These are phyloP conservation scores for Smutsia temminckii DNA, from an alignment of 2,797 vertebrate genomes.

Conservation along the genomic window DNA sequence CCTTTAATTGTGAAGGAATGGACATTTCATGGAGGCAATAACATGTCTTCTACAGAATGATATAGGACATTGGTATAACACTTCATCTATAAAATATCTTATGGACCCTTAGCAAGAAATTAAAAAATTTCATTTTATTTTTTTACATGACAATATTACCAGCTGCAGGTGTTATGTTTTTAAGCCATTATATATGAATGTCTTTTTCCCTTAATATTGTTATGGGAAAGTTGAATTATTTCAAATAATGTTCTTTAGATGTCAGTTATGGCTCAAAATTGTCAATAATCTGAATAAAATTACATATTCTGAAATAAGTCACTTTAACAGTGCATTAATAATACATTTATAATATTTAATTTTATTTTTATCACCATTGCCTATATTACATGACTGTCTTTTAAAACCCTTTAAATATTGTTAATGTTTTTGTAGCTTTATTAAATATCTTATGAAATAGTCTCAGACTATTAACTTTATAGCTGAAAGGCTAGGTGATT, in stretches of 20 bases:
- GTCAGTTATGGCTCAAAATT: constrained; percentile 1
- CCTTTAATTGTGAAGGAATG: background rate
- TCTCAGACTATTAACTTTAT: constrained; percentile 42
- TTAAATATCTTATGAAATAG: constrained; percentile 36
- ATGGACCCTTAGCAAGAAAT: background rate
- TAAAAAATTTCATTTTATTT: background rate
- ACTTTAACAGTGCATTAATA: constrained; percentile 21
- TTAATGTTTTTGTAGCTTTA: constrained; percentile 50
- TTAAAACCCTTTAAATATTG: constrained; percentile 34
- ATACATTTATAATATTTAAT: constrained; percentile 35
- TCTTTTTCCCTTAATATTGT: constrained; percentile 1
- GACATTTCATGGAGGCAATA: background rate
- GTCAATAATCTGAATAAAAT: constrained; percentile 51
- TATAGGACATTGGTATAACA: background rate
- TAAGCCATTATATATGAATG: background rate
- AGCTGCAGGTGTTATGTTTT: background rate
- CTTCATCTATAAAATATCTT: background rate
- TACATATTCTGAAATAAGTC: background rate
- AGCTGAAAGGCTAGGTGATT: constrained; percentile 36
- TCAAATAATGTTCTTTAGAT: background rate
- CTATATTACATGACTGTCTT: constrained; percentile 8
- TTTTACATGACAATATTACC: background rate
- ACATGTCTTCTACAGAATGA: background rate
- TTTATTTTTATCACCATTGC: constrained; percentile 49
- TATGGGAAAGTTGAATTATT: background rate